Evolutionary conservation across 2,113 vertebrate species (phyloP).

Genomic region (Blennius ocellaris): DNA sequence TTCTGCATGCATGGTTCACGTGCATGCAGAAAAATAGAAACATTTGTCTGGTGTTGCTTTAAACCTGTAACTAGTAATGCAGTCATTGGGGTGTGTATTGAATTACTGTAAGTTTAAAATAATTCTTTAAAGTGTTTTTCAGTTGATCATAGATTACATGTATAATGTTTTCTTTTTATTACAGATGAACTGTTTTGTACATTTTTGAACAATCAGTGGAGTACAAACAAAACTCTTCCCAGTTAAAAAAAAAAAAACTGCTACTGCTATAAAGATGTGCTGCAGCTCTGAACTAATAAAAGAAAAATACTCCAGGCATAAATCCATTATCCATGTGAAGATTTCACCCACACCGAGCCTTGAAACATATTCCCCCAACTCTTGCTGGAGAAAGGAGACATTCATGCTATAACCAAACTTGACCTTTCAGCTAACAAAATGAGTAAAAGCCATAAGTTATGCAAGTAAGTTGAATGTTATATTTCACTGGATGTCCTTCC

Average conservation of each 20-base stretch:
- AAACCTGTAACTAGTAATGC: conserved; percentile 5
- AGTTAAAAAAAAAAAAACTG: not conserved
- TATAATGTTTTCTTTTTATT: conserved; percentile 24
- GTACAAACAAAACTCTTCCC: not conserved
- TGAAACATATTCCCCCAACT: not conserved
- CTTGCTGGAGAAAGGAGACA: not conserved
- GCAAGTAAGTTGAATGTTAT: too few relatives aligned
- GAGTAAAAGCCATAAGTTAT: too few relatives aligned
- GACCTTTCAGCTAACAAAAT: too few relatives aligned
- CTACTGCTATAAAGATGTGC: not conserved
- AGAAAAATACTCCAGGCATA: not conserved
- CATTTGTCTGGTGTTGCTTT: not conserved
- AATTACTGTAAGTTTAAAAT: conserved; percentile 8
- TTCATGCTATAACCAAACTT: not conserved
- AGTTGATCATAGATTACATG: conserved; percentile 19
- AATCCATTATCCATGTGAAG: too few relatives aligned
- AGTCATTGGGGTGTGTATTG: not conserved
- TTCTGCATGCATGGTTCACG: not conserved
- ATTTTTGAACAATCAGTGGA: conserved; percentile 10
- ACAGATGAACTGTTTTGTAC: not conserved
- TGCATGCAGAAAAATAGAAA: not conserved
- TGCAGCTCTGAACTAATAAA: not conserved
- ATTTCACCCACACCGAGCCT: not conserved
- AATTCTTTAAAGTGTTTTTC: not conserved
- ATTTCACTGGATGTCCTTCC: too few relatives aligned